Evolutionary conservation across 2,797 vertebrate genomes (phyloP).

Genomic region (Champsocephalus gunnari): DNA sequence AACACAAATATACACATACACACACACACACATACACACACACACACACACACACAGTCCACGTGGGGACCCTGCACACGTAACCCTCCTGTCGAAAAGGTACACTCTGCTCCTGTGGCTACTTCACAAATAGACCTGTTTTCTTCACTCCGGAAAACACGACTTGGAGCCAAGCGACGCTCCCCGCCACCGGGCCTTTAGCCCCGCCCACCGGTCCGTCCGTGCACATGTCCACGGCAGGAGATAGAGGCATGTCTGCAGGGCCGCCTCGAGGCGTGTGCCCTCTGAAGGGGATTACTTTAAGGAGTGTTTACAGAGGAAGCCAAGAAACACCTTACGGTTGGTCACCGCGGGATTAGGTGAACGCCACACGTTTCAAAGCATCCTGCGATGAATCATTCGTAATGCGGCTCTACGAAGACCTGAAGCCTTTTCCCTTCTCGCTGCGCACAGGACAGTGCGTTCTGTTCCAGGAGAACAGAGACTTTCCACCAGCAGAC

Average conservation of each 20-base stretch:
- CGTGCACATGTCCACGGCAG: constrained; percentile 63
- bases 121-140: constrained; percentile 80
- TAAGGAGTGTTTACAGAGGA: constrained; percentile 24
- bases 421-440: constrained; percentile 9
- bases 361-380: background rate
- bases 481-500: constrained; percentile 75
- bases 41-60: constrained; percentile 29
- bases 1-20: constrained; percentile 18
- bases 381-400: constrained; percentile 11
- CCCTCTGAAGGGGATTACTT: constrained; percentile 18
- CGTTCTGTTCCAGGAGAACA: constrained; percentile 58
- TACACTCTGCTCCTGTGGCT: constrained; percentile 77
- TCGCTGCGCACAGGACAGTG: constrained; percentile 53
- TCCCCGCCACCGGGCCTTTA: constrained; percentile 49
- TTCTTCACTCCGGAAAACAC: constrained; percentile 79
- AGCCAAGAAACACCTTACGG: constrained; percentile 35
- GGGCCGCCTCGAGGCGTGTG: constrained; percentile 9
- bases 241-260: constrained; percentile 62
- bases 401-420: background rate
- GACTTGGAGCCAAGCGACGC: constrained; percentile 65
- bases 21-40: constrained; percentile 28
- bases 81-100: constrained; percentile 70
- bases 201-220: constrained; percentile 57
- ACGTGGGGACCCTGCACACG: constrained; percentile 29
- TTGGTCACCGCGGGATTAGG: background rate